Conservation (phyloP, 1,140 invertebrate genomes). For the Drosophila pandora region DNA sequence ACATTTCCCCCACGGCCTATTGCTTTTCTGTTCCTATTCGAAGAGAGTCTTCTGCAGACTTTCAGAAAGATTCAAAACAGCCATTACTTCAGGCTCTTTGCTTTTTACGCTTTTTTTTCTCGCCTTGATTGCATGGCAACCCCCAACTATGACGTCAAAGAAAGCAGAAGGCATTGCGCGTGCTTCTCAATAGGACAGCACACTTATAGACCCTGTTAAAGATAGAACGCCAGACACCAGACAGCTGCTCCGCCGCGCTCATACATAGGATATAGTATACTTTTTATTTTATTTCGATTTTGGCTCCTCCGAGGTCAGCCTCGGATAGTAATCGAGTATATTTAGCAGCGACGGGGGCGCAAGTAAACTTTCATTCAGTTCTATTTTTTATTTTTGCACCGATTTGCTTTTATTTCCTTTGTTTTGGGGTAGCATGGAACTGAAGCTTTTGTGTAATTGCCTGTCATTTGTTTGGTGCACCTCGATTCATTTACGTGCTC, state of each 20-base stretch:
- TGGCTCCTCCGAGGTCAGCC: slow-evolving; percentile 36
- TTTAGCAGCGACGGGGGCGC: background rate
- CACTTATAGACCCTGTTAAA: slow-evolving; percentile 46
- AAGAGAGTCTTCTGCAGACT: background rate
- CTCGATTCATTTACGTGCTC: slow-evolving; percentile 74
- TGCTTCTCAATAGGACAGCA: slow-evolving; percentile 16
- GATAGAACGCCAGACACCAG: slow-evolving; percentile 52
- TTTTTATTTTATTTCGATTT: slow-evolving; percentile 31
- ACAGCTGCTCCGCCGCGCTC: slow-evolving; percentile 39
- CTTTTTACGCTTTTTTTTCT: slow-evolving; percentile 1
- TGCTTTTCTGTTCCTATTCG: background rate
- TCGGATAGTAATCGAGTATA: slow-evolving; percentile 39
- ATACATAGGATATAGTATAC: slow-evolving; percentile 29
- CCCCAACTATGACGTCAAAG: slow-evolving; percentile 46
- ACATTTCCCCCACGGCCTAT: background rate
- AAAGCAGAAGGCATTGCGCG: slow-evolving; percentile 26
- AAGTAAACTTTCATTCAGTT: slow-evolving; percentile 46
- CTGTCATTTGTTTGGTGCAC: slow-evolving; percentile 38
- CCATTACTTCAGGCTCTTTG: slow-evolving; percentile 8
- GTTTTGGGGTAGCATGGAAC: background rate
- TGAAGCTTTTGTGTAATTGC: slow-evolving; percentile 35
- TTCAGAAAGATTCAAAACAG: slow-evolving; percentile 7
- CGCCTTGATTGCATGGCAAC: slow-evolving; percentile 46
- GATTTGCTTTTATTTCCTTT: slow-evolving; percentile 27
- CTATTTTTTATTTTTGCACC: slow-evolving; percentile 18